A percentile compares a stretch with the other conserved stretches of the same genome.
phyloP scores from a whole-genome alignment of 2,888 invertebrate species.

The Stratiomys singularior region DNA sequence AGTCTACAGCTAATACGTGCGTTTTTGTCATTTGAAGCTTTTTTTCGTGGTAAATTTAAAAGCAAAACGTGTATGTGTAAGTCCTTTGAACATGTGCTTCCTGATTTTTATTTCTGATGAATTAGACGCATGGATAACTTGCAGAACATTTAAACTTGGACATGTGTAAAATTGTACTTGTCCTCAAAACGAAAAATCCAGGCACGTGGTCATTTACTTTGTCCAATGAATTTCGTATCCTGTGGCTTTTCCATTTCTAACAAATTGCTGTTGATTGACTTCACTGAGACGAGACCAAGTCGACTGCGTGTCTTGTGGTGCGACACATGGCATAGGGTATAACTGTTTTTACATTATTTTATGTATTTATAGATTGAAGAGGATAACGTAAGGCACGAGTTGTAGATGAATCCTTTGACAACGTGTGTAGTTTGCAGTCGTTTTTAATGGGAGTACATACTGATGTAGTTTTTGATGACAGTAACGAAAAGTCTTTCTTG shows the following conservation, averaged over 20 bases:
- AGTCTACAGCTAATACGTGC: no score
- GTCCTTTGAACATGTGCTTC: no score
- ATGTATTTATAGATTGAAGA: neutral
- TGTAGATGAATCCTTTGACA: neutral
- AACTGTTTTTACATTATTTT: neutral
- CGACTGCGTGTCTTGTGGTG: neutral
- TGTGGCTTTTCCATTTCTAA: conserved; percentile 5
- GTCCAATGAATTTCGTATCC: neutral
- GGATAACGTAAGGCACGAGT: neutral
- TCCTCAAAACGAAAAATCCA: neutral
- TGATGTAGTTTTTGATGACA: no score
- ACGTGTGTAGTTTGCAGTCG: no score
- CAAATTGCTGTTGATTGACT: neutral
- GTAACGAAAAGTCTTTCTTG: no score
- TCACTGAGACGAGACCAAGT: neutral
- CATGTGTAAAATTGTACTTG: neutral
- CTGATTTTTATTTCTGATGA: no score
- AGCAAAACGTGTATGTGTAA: no score
- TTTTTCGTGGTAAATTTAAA: no score
- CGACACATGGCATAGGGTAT: neutral
- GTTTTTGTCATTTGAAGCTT: no score
- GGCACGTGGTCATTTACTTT: conserved; percentile 1
- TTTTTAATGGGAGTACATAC: no score
- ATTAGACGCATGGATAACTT: no score
- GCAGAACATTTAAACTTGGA: no score